Conservation (phyloP, 2,888 invertebrate genomes). For the Leucoma salicis region DNA sequence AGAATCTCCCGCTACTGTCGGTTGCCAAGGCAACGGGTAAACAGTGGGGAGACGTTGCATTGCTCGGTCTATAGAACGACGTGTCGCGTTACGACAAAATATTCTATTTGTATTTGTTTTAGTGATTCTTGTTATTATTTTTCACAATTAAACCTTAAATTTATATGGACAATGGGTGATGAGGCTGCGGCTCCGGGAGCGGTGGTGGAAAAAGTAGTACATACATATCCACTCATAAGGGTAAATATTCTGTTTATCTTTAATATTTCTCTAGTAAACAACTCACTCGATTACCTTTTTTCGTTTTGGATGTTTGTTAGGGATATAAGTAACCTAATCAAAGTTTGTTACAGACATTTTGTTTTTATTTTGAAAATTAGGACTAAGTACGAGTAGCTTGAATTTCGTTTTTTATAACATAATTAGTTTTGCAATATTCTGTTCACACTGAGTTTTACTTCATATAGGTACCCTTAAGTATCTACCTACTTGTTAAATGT, state of each 20-base stretch:
- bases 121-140: slow-evolving; percentile 21
- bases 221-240: slow-evolving; percentile 91
- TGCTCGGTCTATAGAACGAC: slow-evolving; percentile 41
- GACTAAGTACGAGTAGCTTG: too few species aligned
- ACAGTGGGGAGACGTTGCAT: slow-evolving; percentile 68
- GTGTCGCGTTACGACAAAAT: slow-evolving; percentile 31
- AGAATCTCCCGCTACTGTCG: slow-evolving; percentile 65
- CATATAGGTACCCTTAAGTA: too few species aligned
- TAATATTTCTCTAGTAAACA: too few species aligned
- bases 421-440: too few species aligned
- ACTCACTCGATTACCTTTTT: too few species aligned
- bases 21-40: slow-evolving; percentile 78
- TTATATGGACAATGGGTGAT: slow-evolving; percentile 58
- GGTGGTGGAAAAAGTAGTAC: slow-evolving; percentile 85
- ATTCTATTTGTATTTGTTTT: slow-evolving; percentile 14
- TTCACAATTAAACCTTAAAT: slow-evolving; percentile 11
- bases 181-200: slow-evolving; percentile 61
- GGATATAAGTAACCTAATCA: too few species aligned
- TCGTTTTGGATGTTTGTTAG: too few species aligned
- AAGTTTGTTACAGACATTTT: too few species aligned
- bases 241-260: slow-evolving; percentile 73
- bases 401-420: too few species aligned
- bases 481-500: too few species aligned
- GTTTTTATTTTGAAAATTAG: too few species aligned
- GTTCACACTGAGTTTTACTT: too few species aligned